Percentiles rank a stretch among this genome's conserved stretches.
Evolutionary conservation across 2,797 vertebrate species (phyloP).

Genomic region (Chromobotia macracanthus): DNA sequence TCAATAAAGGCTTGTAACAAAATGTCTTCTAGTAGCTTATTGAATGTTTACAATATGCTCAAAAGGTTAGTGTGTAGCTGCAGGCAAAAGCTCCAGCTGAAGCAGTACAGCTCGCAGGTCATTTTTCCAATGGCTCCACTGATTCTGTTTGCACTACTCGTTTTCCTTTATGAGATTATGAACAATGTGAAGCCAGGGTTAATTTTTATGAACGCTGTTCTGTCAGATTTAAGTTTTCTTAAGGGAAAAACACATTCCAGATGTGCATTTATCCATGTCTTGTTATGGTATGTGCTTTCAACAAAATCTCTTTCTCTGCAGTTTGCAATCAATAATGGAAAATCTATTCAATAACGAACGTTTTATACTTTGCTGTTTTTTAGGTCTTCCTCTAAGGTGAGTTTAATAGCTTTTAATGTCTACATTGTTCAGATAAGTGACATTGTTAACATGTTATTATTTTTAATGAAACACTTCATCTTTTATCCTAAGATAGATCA

Average conservation of each 20-base stretch:
- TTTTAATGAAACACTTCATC: not conserved
- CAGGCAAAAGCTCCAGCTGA: constrained; percentile 3
- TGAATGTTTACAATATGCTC: constrained; percentile 45
- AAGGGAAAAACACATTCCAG: constrained; percentile 2
- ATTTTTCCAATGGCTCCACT: not conserved
- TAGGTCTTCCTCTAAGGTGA: no score
- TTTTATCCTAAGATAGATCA: no score
- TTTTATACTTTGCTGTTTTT: not conserved
- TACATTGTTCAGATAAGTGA: no score
- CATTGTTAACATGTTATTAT: not conserved
- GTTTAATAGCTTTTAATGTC: no score
- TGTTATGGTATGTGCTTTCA: not conserved
- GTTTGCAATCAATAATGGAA: not conserved
- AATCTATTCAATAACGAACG: not conserved
- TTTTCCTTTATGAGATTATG: constrained; percentile 19
- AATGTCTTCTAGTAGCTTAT: constrained; percentile 37
- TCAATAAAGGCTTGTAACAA: constrained; percentile 37
- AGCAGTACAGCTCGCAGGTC: not conserved
- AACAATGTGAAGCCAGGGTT: constrained; percentile 26
- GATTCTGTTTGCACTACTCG: not conserved
- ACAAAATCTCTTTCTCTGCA: not conserved
- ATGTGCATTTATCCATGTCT: constrained; percentile 1
- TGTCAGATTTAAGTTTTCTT: constrained; percentile 1
- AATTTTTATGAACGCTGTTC: not conserved
- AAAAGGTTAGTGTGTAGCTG: not conserved